phyloP scores from a whole-genome alignment of 2,113 vertebrate species.

The Malurus melanocephalus region DNA sequence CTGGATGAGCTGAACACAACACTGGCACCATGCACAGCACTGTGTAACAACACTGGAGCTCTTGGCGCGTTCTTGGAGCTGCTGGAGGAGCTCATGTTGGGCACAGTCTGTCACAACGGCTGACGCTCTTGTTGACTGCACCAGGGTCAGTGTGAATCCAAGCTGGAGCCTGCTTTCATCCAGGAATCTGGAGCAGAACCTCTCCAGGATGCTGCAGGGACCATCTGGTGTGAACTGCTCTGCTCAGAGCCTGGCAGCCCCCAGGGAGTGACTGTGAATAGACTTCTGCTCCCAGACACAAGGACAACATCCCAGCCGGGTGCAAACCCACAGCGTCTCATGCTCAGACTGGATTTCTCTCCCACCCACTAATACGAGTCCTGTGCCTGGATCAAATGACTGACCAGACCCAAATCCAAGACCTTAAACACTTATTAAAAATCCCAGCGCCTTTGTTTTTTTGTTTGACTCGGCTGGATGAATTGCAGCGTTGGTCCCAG shows the following conservation, averaged over 20 bases:
- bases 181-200: background rate
- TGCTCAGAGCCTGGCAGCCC: background rate
- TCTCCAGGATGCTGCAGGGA: constrained; percentile 5
- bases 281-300: constrained; percentile 21
- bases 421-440: constrained; percentile 35
- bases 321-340: background rate
- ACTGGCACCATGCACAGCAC: background rate
- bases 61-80: fast-evolving
- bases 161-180: background rate
- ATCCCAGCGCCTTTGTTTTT: constrained; percentile 8
- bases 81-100: background rate
- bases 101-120: background rate
- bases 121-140: background rate
- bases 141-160: background rate
- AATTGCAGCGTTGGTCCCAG: background rate
- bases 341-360: constrained; percentile 32
- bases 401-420: constrained; percentile 29
- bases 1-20: background rate
- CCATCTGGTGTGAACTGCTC: constrained; percentile 35
- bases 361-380: constrained; percentile 5
- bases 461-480: background rate
- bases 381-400: constrained; percentile 47
- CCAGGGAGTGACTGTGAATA: background rate
- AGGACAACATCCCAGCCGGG: background rate
- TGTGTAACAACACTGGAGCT: background rate